phyloP scores from a whole-genome alignment of 1,140 invertebrate genomes.

The Maconellicoccus hirsutus region DNA sequence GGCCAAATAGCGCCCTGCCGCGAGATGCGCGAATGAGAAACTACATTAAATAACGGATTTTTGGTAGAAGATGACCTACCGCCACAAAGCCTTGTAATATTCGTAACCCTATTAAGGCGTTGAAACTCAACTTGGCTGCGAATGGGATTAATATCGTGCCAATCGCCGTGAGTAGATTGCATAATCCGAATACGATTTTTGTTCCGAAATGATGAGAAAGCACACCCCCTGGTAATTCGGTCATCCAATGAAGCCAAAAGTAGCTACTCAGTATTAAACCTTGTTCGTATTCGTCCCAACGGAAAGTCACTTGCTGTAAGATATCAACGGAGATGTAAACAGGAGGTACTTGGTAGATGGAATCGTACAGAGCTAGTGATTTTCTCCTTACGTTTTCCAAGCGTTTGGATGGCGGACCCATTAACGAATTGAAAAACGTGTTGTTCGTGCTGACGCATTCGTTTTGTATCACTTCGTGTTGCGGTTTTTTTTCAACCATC shows the following conservation, averaged over 20 bases:
- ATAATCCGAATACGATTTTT: slow-evolving; percentile 54
- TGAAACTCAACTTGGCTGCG: slow-evolving; percentile 45
- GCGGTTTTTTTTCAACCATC: slow-evolving; percentile 47
- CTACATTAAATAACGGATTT: no score
- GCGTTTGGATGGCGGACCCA: not conserved
- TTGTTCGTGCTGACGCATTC: not conserved
- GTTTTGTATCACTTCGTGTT: not conserved
- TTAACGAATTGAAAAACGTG: not conserved
- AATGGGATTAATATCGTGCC: slow-evolving; percentile 57
- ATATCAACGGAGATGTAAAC: not conserved
- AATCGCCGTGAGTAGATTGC: slow-evolving; percentile 54
- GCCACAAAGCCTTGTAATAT: slow-evolving; percentile 59
- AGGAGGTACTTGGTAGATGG: no score
- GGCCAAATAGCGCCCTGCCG: slow-evolving; percentile 75
- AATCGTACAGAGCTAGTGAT: no score
- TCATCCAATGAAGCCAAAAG: slow-evolving; percentile 60
- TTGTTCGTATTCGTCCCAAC: slow-evolving; percentile 57
- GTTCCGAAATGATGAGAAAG: slow-evolving; percentile 56
- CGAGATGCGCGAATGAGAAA: no score
- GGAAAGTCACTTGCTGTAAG: slow-evolving; percentile 34
- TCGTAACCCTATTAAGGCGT: slow-evolving; percentile 48
- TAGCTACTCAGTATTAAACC: slow-evolving; percentile 56
- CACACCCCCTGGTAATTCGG: slow-evolving; percentile 61
- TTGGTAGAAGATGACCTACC: slow-evolving; percentile 41
- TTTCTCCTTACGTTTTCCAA: not conserved